Conservation (phyloP, 1,140 invertebrate genomes). For the Caenorhabditis remanei region DNA sequence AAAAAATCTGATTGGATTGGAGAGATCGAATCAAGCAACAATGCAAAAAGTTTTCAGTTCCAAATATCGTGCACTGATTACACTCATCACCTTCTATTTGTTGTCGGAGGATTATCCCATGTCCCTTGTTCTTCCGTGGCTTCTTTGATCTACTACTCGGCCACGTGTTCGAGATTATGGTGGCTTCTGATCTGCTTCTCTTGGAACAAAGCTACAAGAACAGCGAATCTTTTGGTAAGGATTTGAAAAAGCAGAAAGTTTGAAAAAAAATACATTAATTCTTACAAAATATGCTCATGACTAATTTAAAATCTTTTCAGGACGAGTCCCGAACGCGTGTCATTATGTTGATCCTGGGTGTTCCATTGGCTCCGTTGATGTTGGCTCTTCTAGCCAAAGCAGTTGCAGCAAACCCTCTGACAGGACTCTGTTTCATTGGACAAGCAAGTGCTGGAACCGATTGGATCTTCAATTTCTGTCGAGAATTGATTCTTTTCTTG, state of each 20-base stretch:
- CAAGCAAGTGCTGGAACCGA: constrained; percentile 50
- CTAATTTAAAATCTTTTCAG: constrained; percentile 37
- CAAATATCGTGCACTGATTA: constrained; percentile 68
- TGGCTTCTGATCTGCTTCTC: constrained; percentile 61
- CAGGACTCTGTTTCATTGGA: constrained; percentile 66
- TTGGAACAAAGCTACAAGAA: constrained; percentile 53
- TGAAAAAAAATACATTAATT: too few species aligned
- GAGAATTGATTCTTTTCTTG: constrained; percentile 62
- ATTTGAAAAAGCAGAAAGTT: not conserved
- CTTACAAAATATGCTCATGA: too few species aligned
- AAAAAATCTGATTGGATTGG: not conserved
- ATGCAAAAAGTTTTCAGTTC: constrained; percentile 38
- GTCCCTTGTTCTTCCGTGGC: constrained; percentile 66
- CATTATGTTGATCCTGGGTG: constrained; percentile 65
- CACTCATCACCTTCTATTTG: constrained; percentile 61
- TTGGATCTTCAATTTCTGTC: constrained; percentile 62
- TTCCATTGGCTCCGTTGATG: constrained; percentile 64
- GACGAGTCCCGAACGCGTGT: constrained; percentile 50
- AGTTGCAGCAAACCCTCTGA: constrained; percentile 65
- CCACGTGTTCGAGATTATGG: constrained; percentile 65
- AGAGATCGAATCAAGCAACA: not conserved
- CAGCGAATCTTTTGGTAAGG: constrained; percentile 33
- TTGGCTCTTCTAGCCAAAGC: constrained; percentile 64
- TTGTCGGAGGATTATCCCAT: constrained; percentile 62
- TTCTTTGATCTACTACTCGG: constrained; percentile 66